Conservation (phyloP, 2,888 invertebrate genomes). For the Carcina quercana region DNA sequence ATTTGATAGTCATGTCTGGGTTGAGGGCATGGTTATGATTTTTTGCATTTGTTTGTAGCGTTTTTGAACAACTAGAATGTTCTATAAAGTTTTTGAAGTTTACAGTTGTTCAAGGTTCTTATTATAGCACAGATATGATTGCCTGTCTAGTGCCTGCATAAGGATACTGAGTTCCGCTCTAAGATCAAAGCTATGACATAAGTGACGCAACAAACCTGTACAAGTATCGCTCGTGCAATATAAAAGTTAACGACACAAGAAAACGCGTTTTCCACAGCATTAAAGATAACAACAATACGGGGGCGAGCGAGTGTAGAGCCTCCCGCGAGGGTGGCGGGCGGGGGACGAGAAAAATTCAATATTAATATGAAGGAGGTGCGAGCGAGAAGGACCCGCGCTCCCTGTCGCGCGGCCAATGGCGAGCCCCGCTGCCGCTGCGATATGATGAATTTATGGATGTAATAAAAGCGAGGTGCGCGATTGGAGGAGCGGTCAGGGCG, state of each 20-base stretch:
- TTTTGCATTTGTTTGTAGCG: no score
- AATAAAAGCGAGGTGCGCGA: slow-evolving; percentile 81
- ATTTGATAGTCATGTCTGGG: no score
- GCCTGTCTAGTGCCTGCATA: no score
- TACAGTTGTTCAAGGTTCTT: no score
- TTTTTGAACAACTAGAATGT: no score
- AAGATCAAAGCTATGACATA: slow-evolving; percentile 29
- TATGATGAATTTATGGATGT: slow-evolving; percentile 90
- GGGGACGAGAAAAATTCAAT: slow-evolving; percentile 84
- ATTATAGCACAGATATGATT: not conserved
- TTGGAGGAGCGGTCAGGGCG: slow-evolving; percentile 76
- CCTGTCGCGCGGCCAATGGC: slow-evolving; percentile 73
- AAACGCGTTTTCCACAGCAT: slow-evolving; percentile 76
- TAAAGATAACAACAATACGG: slow-evolving; percentile 76
- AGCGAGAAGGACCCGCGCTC: slow-evolving; percentile 69
- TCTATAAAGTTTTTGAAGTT: no score
- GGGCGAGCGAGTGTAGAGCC: slow-evolving; percentile 72
- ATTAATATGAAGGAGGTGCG: slow-evolving; percentile 85
- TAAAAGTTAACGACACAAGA: slow-evolving; percentile 76
- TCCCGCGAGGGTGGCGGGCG: slow-evolving; percentile 69
- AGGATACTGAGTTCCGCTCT: no score
- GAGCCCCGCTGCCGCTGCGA: slow-evolving; percentile 69
- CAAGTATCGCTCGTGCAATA: slow-evolving; percentile 74
- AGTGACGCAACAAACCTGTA: slow-evolving; percentile 69
- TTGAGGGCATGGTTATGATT: no score